Evolutionary conservation across 2,888 invertebrate genomes (phyloP).

Genomic region (Ormyrus thymus): DNA sequence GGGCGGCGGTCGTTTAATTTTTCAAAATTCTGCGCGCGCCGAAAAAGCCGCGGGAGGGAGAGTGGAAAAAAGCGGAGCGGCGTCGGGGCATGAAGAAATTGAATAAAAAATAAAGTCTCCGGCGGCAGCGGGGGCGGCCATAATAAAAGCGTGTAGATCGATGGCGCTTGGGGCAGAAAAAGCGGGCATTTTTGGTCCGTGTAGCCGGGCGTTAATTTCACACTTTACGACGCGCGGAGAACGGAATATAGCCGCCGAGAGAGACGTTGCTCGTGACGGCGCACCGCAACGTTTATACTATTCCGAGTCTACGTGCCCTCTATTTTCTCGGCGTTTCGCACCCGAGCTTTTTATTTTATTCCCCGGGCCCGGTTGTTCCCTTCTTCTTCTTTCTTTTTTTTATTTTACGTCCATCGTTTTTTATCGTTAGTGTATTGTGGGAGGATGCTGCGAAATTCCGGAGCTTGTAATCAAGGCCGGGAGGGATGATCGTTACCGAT

Average conservation of each 20-base stretch:
- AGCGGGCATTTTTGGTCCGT: conserved; percentile 47
- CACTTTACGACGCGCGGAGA: conserved; percentile 58
- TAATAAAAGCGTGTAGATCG: conserved; percentile 31
- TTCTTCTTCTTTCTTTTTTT: conserved; percentile 5
- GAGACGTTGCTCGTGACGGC: conserved; percentile 27
- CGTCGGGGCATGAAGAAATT: conserved; percentile 21
- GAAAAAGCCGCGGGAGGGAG: neutral
- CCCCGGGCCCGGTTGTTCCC: neutral
- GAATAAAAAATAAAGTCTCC: conserved; percentile 30
- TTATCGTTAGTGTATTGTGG: conserved; percentile 9
- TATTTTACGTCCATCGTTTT: conserved; percentile 14
- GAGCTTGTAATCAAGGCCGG: too few relatives aligned
- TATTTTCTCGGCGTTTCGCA: conserved; percentile 5
- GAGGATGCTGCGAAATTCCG: neutral
- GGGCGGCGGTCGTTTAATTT: too few relatives aligned
- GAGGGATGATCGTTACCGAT: too few relatives aligned
- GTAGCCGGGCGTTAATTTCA: conserved; percentile 61
- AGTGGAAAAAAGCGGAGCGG: too few relatives aligned
- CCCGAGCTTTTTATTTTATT: too few relatives aligned
- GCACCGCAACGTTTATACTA: conserved; percentile 37
- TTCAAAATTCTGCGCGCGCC: neutral
- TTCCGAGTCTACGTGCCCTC: conserved; percentile 29
- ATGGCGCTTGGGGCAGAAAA: conserved; percentile 6
- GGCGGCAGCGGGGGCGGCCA: neutral
- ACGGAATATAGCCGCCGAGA: conserved; percentile 33